phyloP scores from a whole-genome alignment of 2,888 invertebrate genomes.

The Ophioninae sp. region DNA sequence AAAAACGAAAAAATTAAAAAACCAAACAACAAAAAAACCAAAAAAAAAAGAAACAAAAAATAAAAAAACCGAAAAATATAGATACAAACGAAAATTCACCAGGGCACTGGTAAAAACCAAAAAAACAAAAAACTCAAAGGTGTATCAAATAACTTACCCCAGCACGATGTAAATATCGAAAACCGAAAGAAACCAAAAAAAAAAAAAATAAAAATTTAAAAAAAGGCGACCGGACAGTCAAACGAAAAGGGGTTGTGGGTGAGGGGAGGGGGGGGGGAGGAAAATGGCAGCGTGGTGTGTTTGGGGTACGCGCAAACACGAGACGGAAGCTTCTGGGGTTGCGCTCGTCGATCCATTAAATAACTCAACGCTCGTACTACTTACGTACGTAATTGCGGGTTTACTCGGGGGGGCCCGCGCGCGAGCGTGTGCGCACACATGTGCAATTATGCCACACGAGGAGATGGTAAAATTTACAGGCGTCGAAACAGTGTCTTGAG shows the following conservation, averaged over 20 bases:
- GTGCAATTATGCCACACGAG: constrained; percentile 56
- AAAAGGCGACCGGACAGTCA: neutral
- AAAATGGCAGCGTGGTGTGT: neutral
- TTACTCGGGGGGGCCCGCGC: constrained; percentile 39
- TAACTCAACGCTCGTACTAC: constrained; percentile 62
- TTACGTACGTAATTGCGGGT: constrained; percentile 61
- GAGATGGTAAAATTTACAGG: constrained; percentile 63
- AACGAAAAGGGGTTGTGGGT: too few relatives aligned
- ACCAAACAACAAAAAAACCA: too few relatives aligned
- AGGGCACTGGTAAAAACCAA: too few relatives aligned
- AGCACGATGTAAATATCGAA: too few relatives aligned
- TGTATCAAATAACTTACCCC: too few relatives aligned
- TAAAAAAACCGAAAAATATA: too few relatives aligned
- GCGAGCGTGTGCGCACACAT: neutral
- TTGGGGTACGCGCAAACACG: constrained; percentile 29
- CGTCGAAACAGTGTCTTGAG: constrained; percentile 58
- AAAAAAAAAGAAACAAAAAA: too few relatives aligned
- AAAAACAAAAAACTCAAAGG: too few relatives aligned
- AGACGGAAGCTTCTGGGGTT: constrained; percentile 49
- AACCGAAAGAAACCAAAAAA: too few relatives aligned
- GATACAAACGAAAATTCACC: too few relatives aligned
- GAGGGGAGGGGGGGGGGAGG: too few relatives aligned
- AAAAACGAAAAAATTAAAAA: too few relatives aligned
- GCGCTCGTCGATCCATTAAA: constrained; percentile 59
- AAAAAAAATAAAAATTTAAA: neutral